Conservation (phyloP, 1,140 invertebrate species). For the Drosophila parvula region DNA sequence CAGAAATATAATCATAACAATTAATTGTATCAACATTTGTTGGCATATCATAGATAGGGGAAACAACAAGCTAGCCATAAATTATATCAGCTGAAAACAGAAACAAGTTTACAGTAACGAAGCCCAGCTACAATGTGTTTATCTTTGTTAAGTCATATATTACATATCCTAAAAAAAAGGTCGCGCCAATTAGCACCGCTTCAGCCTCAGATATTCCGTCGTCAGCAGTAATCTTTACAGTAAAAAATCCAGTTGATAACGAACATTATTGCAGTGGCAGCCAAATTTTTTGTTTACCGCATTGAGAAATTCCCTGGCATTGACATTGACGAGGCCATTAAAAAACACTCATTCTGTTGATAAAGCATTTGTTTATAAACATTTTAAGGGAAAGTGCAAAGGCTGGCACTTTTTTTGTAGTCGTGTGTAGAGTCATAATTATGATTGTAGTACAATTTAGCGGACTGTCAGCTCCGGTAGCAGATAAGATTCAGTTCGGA, state of each 20-base stretch:
- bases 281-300: constrained; percentile 19
- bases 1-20: background rate
- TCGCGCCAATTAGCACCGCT: constrained; percentile 1
- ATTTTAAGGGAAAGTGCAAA: constrained; percentile 15
- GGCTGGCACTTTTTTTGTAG: constrained; percentile 24
- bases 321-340: constrained; percentile 43
- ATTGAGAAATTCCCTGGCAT: constrained; percentile 41
- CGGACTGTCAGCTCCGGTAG: constrained; percentile 20
- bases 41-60: background rate
- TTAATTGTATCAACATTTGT: background rate
- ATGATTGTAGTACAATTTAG: constrained; percentile 40
- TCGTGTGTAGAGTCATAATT: constrained; percentile 45
- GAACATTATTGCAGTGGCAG: background rate
- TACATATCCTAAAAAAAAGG: constrained; percentile 14
- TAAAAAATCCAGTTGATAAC: constrained; percentile 45
- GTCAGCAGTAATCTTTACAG: background rate
- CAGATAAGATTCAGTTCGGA: constrained; percentile 39
- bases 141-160: constrained; percentile 2
- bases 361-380: constrained; percentile 40
- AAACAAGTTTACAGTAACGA: constrained; percentile 11
- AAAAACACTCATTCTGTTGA: constrained; percentile 36
- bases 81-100: background rate
- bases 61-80: background rate
- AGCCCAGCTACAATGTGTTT: background rate
- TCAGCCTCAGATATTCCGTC: background rate